Evolutionary conservation across 2,797 vertebrate genomes (phyloP).

Genomic region (Dryobates pubescens): DNA sequence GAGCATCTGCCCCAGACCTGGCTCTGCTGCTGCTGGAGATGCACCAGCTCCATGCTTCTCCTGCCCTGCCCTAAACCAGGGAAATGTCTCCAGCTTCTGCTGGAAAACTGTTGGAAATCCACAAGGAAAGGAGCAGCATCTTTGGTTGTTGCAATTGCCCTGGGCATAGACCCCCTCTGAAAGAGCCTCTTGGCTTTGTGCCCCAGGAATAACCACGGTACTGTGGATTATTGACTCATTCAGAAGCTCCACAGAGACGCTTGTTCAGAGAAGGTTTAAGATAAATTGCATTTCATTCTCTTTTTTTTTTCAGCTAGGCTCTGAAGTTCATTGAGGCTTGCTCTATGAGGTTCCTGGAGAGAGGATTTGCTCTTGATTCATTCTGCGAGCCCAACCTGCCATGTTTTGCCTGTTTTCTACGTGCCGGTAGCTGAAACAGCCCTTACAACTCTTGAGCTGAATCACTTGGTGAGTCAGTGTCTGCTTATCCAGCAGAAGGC

Average conservation of each 20-base stretch:
- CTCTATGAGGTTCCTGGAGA: no score
- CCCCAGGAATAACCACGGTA: not conserved
- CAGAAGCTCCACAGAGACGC: not conserved
- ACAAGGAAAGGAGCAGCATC: not conserved
- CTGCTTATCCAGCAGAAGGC: not conserved
- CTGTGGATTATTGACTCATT: not conserved
- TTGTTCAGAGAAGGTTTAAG: not conserved
- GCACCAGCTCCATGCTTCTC: not conserved
- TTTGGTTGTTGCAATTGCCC: not conserved
- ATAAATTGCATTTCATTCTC: not conserved
- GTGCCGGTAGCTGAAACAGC: not conserved
- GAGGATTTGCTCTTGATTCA: not conserved
- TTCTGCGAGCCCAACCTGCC: not conserved
- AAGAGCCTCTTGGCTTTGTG: not conserved
- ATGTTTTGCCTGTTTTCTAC: not conserved
- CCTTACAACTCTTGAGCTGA: not conserved
- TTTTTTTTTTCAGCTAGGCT: not conserved
- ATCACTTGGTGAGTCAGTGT: not conserved
- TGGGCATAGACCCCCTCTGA: not conserved
- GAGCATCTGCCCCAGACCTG: not conserved
- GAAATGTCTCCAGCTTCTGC: not conserved
- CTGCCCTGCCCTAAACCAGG: not conserved
- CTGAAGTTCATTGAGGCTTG: not conserved
- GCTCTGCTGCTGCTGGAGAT: not conserved
- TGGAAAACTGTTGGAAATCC: not conserved